Conservation (phyloP, 2,888 invertebrate species). For the Eudemis profundana region DNA sequence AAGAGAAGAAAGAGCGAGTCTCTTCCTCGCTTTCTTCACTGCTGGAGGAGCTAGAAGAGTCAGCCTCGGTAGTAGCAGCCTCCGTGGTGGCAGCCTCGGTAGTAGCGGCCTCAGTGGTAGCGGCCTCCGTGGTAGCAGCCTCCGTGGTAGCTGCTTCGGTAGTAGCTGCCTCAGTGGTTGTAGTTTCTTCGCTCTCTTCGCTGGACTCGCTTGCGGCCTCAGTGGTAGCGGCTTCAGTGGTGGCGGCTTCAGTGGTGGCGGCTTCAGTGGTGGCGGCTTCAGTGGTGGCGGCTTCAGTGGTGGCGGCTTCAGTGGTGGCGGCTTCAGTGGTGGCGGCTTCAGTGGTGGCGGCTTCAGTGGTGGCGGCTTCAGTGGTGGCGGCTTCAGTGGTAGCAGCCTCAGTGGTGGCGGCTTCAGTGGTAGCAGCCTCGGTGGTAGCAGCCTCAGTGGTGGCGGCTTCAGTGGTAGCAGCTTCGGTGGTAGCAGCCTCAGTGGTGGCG, state of each 20-base stretch:
- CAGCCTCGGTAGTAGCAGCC: slow-evolving; percentile 8
- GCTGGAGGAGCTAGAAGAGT: background rate
- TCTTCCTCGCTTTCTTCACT: slow-evolving; percentile 9
- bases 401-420: background rate
- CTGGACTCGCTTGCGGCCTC: slow-evolving; percentile 16
- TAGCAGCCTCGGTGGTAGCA: slow-evolving; percentile 2
- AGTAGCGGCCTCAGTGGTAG: background rate
- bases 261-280: slow-evolving; percentile 10
- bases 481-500: slow-evolving; percentile 10
- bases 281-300: background rate
- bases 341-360: slow-evolving; percentile 3
- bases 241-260: background rate
- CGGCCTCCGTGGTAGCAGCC: background rate
- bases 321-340: slow-evolving; percentile 1
- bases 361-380: background rate
- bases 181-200: background rate
- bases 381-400: background rate
- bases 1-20: slow-evolving; percentile 25
- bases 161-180: slow-evolving; percentile 12
- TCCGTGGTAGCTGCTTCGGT: slow-evolving; percentile 19
- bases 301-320: background rate
- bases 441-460: slow-evolving; percentile 9
- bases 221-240: background rate
- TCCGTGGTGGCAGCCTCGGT: slow-evolving; percentile 8
- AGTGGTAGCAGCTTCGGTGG: background rate